Evolutionary conservation across 2,797 vertebrate species (phyloP).

Genomic region (Anas bernieri): DNA sequence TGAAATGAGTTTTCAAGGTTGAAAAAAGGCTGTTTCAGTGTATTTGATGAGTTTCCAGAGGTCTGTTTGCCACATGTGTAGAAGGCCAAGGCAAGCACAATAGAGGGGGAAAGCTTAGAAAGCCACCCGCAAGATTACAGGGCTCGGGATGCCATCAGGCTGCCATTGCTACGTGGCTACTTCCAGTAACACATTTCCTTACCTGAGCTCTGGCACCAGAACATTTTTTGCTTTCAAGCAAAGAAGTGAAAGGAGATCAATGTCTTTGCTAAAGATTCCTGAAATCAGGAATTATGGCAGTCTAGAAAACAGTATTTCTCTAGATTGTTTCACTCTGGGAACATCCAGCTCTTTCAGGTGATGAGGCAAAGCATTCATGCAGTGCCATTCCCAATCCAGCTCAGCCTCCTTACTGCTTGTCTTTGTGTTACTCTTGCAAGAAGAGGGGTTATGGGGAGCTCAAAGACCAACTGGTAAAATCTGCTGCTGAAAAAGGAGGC

Average conservation of each 20-base stretch:
- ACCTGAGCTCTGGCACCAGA: not conserved
- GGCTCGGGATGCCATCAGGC: not conserved
- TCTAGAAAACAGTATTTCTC: not conserved
- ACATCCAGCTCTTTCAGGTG: no score
- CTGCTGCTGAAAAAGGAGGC: not conserved
- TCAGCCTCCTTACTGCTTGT: no score
- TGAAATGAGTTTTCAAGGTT: not conserved
- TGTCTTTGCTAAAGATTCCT: not conserved
- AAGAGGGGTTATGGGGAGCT: not conserved
- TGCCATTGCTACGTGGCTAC: not conserved
- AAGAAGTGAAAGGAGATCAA: not conserved
- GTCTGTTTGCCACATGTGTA: not conserved
- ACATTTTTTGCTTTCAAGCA: not conserved
- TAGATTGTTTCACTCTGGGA: not conserved
- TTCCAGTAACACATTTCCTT: not conserved
- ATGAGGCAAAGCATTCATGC: not conserved
- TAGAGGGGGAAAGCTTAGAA: not conserved
- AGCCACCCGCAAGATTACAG: not conserved
- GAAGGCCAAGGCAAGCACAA: not conserved
- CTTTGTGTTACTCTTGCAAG: not conserved
- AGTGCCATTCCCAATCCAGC: not conserved
- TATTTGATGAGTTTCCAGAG: not conserved
- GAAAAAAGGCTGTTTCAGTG: not conserved
- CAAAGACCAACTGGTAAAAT: not conserved
- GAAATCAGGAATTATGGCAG: not conserved